Evolutionary conservation across 2,797 vertebrate genomes (phyloP).

Genomic region (Chloroceryle amazona): DNA sequence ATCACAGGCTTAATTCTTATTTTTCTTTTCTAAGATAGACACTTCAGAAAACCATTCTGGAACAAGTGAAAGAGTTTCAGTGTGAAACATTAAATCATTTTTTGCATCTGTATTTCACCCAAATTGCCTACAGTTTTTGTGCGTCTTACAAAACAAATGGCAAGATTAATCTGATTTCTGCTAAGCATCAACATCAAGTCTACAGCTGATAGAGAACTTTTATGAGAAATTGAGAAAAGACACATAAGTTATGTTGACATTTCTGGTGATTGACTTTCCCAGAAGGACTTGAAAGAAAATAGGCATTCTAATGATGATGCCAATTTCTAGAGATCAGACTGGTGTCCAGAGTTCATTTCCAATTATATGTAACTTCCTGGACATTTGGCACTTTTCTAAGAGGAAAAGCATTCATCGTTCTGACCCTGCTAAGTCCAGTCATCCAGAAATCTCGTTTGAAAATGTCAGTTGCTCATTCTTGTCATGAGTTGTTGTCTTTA

Average conservation of each 20-base stretch:
- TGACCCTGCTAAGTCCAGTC: fast-evolving
- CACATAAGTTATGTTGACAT: neutral
- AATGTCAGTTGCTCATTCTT: neutral
- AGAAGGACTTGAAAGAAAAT: neutral
- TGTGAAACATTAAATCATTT: neutral
- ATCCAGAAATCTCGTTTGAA: neutral
- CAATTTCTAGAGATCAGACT: neutral
- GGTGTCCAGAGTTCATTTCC: neutral
- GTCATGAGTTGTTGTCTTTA: neutral
- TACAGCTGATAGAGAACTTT: neutral
- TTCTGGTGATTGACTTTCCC: neutral
- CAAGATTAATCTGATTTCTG: neutral
- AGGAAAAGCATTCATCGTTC: neutral
- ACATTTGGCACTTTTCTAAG: neutral
- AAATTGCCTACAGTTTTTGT: neutral
- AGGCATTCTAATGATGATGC: neutral
- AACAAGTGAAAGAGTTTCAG: neutral
- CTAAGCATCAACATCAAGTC: neutral
- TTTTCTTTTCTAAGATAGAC: neutral
- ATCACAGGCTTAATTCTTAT: neutral
- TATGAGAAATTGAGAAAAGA: neutral
- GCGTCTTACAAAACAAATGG: neutral
- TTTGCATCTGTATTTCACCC: neutral
- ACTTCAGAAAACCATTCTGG: neutral
- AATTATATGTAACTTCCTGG: neutral